Evolutionary conservation across 2,797 vertebrate species (phyloP).

Genomic region (Enteromius viviparus): DNA sequence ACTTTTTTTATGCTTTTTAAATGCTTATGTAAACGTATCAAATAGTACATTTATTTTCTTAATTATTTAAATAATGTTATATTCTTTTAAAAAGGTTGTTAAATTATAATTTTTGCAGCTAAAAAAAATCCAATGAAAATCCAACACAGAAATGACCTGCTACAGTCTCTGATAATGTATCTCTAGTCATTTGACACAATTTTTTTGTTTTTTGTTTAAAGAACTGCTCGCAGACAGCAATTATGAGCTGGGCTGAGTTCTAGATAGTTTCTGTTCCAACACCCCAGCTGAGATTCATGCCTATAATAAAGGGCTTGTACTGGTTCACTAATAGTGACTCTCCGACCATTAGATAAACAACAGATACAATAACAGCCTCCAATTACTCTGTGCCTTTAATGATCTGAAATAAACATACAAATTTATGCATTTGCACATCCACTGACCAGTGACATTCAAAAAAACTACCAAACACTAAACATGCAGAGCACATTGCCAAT

Average conservation of each 20-base stretch:
- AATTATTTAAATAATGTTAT: not conserved
- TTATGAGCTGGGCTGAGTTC: conserved; percentile 8
- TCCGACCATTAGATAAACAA: conserved; percentile 34
- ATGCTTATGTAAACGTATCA: not conserved
- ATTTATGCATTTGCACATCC: conserved; percentile 24
- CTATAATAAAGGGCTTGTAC: conserved; percentile 32
- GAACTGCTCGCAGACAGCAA: conserved; percentile 20
- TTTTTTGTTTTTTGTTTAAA: not conserved
- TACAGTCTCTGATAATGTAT: not conserved
- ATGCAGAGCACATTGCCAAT: conserved; percentile 21
- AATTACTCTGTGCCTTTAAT: conserved; percentile 34
- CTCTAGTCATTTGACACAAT: not conserved
- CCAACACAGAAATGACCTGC: not conserved
- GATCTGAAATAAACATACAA: conserved; percentile 33
- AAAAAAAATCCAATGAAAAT: not conserved
- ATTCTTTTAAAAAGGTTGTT: not conserved
- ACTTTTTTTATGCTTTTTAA: not conserved
- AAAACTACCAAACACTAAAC: conserved; percentile 3
- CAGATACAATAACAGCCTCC: conserved; percentile 22
- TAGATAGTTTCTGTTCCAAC: conserved; percentile 32
- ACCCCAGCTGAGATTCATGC: conserved; percentile 31
- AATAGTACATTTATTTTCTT: not conserved
- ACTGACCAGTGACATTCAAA: conserved; percentile 26
- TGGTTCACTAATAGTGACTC: conserved; percentile 18
- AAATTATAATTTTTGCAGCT: not conserved